A percentile compares a stretch with the other conserved stretches of the same genome.
These are phyloP conservation scores for Leucophenga montana DNA, from an alignment of 2,888 invertebrate species.

Conservation along the genomic window DNA sequence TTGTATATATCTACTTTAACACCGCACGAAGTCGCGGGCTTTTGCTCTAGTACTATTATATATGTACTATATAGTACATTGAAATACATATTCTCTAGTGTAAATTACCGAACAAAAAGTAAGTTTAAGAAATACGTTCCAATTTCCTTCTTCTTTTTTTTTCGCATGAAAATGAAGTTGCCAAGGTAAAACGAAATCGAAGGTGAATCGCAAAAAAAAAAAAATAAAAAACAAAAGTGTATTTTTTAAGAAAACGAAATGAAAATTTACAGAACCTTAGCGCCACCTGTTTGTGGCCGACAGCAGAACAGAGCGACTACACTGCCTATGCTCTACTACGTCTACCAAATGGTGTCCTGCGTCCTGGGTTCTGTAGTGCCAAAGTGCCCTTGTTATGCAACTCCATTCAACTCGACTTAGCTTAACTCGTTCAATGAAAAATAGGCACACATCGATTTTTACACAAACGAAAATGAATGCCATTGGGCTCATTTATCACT, in stretches of 20 bases:
- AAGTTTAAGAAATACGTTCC: not conserved
- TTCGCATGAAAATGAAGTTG: not conserved
- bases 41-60: no score
- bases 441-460: conserved; percentile 53
- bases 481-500: conserved; percentile 25
- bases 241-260: not conserved
- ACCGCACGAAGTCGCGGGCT: no score
- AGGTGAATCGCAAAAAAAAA: not conserved
- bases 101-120: no score
- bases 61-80: no score
- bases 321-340: no score
- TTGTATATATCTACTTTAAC: no score
- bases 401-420: not conserved
- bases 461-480: conserved; percentile 32
- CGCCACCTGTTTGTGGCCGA: conserved; percentile 5
- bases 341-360: no score
- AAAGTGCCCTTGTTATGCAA: no score
- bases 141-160: not conserved
- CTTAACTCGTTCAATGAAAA: conserved; percentile 41
- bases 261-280: conserved; percentile 11
- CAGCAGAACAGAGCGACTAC: no score
- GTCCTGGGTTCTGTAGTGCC: no score
- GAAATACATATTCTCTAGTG: no score
- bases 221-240: no score
- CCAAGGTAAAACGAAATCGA: conserved; percentile 10